Evolutionary conservation across 2,113 vertebrate species (phyloP), one percentile per base, ranked within the genome.

Genomic region (Eidolon helvum): DNA sequence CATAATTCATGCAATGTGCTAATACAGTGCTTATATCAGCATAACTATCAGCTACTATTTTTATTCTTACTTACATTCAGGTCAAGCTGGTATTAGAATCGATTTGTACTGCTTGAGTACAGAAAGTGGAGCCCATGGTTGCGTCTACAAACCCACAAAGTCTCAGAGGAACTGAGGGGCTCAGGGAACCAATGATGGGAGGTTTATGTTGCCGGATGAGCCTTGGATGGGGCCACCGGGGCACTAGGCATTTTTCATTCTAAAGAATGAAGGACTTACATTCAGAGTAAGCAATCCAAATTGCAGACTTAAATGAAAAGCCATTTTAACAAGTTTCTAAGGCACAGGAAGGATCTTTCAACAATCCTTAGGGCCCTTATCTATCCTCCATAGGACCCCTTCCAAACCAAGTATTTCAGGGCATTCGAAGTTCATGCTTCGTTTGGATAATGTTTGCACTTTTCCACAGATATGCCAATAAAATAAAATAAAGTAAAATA

Each of bases 401-500:
- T 90, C 35, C 50, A 82, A 78, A 85, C 57, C 96, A 98, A 97
- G 97, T 45, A 15, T 97, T 87, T 96, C 86, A 92, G 97, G 83
- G 94, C 97, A 92, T 89, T 97, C 57, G 43, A 53, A 96, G 75
- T 93, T 98, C 95, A 96, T 50, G 90, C 38, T 24, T 97, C 48
- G 40, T 90, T 94, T 88, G 50, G 38, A 28, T 68, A 57, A 89
- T 38, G 86, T 97, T 91, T 75, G 18, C 92, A 69, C 63, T 97
- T 96, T 95, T 79, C 83, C 94, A 97, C 95, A 88, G 87, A 91
- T 85, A 96, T 74, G 71, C 97, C 98, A 98, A 98, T 98, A 7
- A 15, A 50, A 50, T 2, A 48, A 48, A 48, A 48, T 48, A 48
- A 45, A 45, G 9, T 7, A 45, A 45, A 45, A 45, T 45, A 48